Base-by-base conservation (phyloP, 1,140 invertebrate genomes). In the Ctenoplectra terminalis region DNA sequence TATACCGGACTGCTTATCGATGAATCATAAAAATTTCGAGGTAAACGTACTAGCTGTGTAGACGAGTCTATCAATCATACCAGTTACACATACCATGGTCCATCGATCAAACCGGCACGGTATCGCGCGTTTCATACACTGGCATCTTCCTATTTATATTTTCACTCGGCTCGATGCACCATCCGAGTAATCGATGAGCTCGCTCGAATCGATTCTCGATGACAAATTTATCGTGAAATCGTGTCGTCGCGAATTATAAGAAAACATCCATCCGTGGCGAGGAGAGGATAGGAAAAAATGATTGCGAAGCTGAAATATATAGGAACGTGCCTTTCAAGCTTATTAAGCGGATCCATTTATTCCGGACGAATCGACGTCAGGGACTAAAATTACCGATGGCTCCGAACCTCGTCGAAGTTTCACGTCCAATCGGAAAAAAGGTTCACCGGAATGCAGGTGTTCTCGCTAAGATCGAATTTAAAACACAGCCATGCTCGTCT, bases 11-110 rank as follows among this genome's bases (percentile, higher is more conserved):
- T 78, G 64, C 50, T 84, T 75, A 75, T 84, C 82, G 56, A 46
- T 74, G 63, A 81, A 54, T 84, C 76, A 69, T 54, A 52, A 52
- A 84, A 84, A 84, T 5, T 85, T 72, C 54, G 66, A 43, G 52
- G 54, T 56, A 78, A 78, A 71, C 66, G 66, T 60, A 78, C 75
- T 60, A 71, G 54, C 37, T 48, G 75, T 40, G 52, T 69, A 60
- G 66, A 78, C 54, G 54, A 71, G 50, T 78, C 66, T 60, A 78
- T 78, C 66, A 71, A 78, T 78, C 66, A 78, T 71, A 60, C 31
- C 66, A 23, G 64, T 70, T 78, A 77, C 75, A 48, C 75, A 64
- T 77, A 77, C 23, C 58, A 56, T 29, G 56, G 37, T 56, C 52
- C 66, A 78, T 78, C 66, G 71, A 78, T 78, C 75, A 78, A 58